Conservation (phyloP, 1,140 invertebrate species). For the Drosophila nannoptera region DNA sequence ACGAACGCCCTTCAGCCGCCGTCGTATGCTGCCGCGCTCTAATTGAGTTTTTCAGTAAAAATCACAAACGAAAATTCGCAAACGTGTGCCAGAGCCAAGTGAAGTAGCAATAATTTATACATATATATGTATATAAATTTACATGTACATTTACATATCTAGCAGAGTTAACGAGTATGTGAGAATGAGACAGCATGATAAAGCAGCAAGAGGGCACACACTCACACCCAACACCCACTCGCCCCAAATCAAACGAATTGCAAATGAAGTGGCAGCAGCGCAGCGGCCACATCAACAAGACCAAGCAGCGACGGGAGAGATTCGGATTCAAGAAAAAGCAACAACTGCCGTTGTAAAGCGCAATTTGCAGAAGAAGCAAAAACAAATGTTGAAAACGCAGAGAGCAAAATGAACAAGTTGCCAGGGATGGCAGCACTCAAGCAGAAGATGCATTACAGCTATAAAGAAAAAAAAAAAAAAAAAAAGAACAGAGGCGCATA, state of each 20-base stretch:
- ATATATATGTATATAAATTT: neutral
- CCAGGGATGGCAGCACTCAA: slow-evolving; percentile 19
- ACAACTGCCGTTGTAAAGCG: slow-evolving; percentile 20
- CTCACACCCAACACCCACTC: slow-evolving; percentile 1
- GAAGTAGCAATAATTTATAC: slow-evolving; percentile 30
- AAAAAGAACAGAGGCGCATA: neutral
- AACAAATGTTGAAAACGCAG: slow-evolving; percentile 36
- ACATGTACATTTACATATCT: neutral
- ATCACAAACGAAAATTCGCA: slow-evolving; percentile 28
- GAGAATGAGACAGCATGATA: slow-evolving; percentile 14
- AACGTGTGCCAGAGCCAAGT: slow-evolving; percentile 47
- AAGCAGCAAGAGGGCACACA: slow-evolving; percentile 30
- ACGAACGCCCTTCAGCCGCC: slow-evolving; percentile 21
- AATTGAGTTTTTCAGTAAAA: slow-evolving; percentile 59
- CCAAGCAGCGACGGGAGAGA: slow-evolving; percentile 1
- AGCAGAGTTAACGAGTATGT: slow-evolving; percentile 6
- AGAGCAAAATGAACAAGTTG: slow-evolving; percentile 37
- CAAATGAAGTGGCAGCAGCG: slow-evolving; percentile 58
- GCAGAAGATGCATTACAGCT: slow-evolving; percentile 29
- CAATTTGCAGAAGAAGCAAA: slow-evolving; percentile 22
- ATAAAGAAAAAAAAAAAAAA: slow-evolving; percentile 1
- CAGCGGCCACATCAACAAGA: neutral
- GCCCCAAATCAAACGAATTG: slow-evolving; percentile 19
- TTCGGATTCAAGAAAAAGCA: slow-evolving; percentile 6
- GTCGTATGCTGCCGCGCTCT: slow-evolving; percentile 29